Evolutionary conservation across 2,113 vertebrate species (phyloP).

Genomic region (Ceratotherium simum): DNA sequence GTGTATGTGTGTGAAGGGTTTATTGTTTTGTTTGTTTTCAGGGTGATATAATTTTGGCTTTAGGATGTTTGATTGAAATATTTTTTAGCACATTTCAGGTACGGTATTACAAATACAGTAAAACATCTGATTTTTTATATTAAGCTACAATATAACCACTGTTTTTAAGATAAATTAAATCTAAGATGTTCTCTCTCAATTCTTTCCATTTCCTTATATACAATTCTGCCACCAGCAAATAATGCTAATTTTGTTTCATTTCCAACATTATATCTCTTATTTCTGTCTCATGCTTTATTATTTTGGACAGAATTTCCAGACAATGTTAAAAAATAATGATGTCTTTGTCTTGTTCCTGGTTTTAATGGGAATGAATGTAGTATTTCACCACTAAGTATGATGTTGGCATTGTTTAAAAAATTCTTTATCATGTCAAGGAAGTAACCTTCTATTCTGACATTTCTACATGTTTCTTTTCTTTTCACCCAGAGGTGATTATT

Average conservation of each 20-base stretch:
- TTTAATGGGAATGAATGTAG: slow-evolving; percentile 15
- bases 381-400: slow-evolving; percentile 19
- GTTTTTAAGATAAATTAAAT: background rate
- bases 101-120: background rate
- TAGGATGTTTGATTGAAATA: background rate
- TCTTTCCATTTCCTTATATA: background rate
- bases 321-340: slow-evolving; percentile 60
- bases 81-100: background rate
- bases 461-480: background rate
- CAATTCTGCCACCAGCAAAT: background rate
- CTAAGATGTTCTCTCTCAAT: background rate
- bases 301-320: slow-evolving; percentile 45
- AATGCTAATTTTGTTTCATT: slow-evolving; percentile 4
- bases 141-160: background rate
- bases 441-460: background rate
- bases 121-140: background rate
- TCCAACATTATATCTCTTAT: slow-evolving; percentile 10
- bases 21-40: background rate
- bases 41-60: background rate
- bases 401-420: slow-evolving; percentile 21
- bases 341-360: slow-evolving; percentile 62
- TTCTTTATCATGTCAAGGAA: background rate
- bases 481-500: background rate
- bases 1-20: background rate
- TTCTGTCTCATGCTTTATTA: slow-evolving; percentile 55